Conservation (phyloP, 2,797 vertebrate species). For the Pantherophis alleghaniensis region DNA sequence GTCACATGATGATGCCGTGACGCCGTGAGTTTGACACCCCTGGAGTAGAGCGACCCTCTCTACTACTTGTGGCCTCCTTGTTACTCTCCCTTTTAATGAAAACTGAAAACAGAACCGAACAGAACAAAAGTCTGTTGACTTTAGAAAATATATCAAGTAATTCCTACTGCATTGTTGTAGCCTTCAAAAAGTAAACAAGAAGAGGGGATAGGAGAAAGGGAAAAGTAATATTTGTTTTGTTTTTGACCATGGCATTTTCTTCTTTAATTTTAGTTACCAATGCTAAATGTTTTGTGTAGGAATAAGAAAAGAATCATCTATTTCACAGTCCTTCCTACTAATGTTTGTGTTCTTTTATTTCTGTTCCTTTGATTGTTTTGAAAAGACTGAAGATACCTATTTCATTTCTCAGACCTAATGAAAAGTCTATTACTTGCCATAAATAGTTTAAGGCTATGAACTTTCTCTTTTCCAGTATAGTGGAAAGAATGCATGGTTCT, state of each 20-base stretch:
- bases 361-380: slow-evolving; percentile 54
- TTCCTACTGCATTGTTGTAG: not conserved
- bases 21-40: too few species aligned
- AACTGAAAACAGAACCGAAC: not conserved
- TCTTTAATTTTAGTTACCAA: not conserved
- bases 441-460: slow-evolving; percentile 50
- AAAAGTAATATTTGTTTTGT: not conserved
- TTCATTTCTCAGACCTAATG: slow-evolving; percentile 61
- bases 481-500: slow-evolving; percentile 63
- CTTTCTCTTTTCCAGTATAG: slow-evolving; percentile 44
- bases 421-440: slow-evolving; percentile 56
- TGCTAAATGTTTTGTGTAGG: not conserved
- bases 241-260: not conserved
- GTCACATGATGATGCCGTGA: too few species aligned
- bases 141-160: not conserved
- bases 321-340: not conserved
- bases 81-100: not conserved
- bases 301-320: not conserved
- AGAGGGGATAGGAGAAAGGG: not conserved
- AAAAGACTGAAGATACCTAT: slow-evolving; percentile 54
- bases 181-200: not conserved
- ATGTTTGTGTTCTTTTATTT: slow-evolving; percentile 33
- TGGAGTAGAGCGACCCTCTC: not conserved
- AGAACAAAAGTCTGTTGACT: not conserved
- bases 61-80: not conserved